Evolutionary conservation across 1,140 invertebrate genomes (phyloP).

Genomic region (Berghia stephanieae): DNA sequence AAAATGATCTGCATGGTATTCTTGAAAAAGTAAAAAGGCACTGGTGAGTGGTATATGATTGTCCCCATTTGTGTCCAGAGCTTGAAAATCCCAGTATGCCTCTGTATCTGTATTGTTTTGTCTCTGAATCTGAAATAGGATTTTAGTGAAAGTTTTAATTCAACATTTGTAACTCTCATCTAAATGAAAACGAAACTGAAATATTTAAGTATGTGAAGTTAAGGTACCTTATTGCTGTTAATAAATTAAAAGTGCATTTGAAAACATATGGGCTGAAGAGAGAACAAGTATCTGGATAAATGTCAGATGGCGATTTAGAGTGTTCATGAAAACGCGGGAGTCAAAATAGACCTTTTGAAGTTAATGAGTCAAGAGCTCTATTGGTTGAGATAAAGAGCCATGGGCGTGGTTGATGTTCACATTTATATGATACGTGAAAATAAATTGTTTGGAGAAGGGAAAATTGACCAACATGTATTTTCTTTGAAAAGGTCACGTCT

Average conservation of each 20-base stretch:
- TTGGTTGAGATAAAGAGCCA: too few species aligned
- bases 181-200: too few species aligned
- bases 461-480: neutral
- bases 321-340: neutral
- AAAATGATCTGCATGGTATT: constrained; percentile 58
- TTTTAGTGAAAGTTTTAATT: constrained; percentile 43
- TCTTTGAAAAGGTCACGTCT: too few species aligned
- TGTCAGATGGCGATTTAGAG: neutral
- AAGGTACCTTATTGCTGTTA: neutral
- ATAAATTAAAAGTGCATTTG: neutral
- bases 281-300: neutral
- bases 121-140: constrained; percentile 53
- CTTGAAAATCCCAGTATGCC: constrained; percentile 60
- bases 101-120: constrained; percentile 49
- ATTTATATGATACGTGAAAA: neutral
- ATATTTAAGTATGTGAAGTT: too few species aligned
- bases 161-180: neutral
- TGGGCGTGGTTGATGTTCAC: neutral
- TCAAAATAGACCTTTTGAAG: too few species aligned
- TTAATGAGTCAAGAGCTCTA: too few species aligned
- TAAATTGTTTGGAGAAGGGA: neutral
- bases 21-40: constrained; percentile 54
- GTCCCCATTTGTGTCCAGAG: constrained; percentile 51
- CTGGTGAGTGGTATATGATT: constrained; percentile 50
- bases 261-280: neutral